These are phyloP conservation scores for Heterochromis multidens DNA, from an alignment of 2,113 vertebrate genomes.

Conservation along the genomic window DNA sequence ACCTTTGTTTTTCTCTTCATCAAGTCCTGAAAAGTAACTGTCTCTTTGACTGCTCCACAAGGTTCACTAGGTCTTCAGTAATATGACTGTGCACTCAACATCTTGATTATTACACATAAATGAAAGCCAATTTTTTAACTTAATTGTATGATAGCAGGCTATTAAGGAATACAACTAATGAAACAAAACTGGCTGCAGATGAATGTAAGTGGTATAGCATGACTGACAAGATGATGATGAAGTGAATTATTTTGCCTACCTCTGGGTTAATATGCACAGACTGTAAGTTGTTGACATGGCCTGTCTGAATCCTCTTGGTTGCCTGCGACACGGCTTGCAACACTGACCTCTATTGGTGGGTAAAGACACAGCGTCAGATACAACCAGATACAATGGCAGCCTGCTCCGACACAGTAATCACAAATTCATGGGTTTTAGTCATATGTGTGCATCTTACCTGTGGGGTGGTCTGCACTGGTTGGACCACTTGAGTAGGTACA, in stretches of 20 bases:
- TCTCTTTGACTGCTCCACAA: not conserved
- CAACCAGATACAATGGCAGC: not conserved
- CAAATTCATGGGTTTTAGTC: not conserved
- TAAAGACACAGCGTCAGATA: constrained; percentile 1
- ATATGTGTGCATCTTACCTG: constrained; percentile 74
- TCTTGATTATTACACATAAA: not conserved
- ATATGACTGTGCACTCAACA: not conserved
- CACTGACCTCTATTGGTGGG: constrained; percentile 81
- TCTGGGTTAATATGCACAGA: constrained; percentile 82
- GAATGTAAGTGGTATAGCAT: not conserved
- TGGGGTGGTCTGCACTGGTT: constrained; percentile 81
- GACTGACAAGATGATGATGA: not conserved
- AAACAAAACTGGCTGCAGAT: not conserved
- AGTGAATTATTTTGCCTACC: constrained; percentile 61
- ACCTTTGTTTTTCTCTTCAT: not conserved
- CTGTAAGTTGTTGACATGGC: constrained; percentile 77
- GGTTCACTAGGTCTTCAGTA: not conserved
- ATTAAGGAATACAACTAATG: not conserved
- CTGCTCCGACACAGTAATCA: not conserved
- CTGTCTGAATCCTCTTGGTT: constrained; percentile 76
- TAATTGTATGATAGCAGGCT: not conserved
- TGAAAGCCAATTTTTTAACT: not conserved
- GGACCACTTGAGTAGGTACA: constrained; percentile 87
- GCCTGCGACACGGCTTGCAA: constrained; percentile 80
- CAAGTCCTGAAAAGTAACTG: not conserved